phyloP scores from a whole-genome alignment of 2,888 invertebrate species.

The Hyles lineata region DNA sequence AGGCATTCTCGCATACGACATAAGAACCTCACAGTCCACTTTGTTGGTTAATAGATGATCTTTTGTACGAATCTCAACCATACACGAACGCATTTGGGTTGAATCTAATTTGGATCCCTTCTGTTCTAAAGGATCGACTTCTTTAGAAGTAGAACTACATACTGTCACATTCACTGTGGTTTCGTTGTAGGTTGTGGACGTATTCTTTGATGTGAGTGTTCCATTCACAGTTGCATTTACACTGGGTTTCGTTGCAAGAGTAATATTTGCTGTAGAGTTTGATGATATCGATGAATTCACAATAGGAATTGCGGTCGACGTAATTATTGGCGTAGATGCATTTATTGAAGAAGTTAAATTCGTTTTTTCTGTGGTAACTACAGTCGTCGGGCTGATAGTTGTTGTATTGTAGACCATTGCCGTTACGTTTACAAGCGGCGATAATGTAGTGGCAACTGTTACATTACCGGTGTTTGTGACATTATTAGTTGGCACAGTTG shows the following conservation, averaged over 20 bases:
- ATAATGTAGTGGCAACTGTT: background rate
- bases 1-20: slow-evolving; percentile 68
- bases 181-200: slow-evolving; percentile 39
- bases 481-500: background rate
- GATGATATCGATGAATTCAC: background rate
- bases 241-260: slow-evolving; percentile 16
- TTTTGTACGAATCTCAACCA: slow-evolving; percentile 66
- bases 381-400: background rate
- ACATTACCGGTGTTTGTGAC: background rate
- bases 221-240: slow-evolving; percentile 22
- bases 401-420: background rate
- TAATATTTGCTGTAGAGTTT: slow-evolving; percentile 31
- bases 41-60: slow-evolving; percentile 54
- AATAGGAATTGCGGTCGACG: background rate
- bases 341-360: slow-evolving; percentile 17
- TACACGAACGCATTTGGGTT: slow-evolving; percentile 59
- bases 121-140: slow-evolving; percentile 63
- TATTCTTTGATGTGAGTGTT: slow-evolving; percentile 24
- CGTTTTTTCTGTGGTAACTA: background rate
- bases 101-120: slow-evolving; percentile 61
- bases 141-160: slow-evolving; percentile 49
- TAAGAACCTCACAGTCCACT: slow-evolving; percentile 64
- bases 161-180: slow-evolving; percentile 52
- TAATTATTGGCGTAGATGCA: slow-evolving; percentile 30
- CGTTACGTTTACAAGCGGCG: slow-evolving; percentile 26